phyloP scores from a whole-genome alignment of 2,888 invertebrate species.

The Hetaerina titia region DNA sequence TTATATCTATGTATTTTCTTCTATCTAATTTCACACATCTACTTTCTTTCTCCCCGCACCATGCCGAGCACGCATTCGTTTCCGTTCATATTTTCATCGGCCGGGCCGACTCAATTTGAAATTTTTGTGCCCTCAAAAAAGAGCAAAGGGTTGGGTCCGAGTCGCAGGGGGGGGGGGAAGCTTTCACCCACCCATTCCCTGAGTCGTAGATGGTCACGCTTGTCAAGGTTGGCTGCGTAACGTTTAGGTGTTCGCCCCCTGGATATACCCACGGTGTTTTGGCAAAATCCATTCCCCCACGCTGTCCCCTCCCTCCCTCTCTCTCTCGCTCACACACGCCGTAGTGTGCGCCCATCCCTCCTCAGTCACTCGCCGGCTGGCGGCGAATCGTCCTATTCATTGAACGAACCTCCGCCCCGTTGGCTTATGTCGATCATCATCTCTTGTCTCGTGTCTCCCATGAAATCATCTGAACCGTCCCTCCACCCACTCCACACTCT shows the following conservation, averaged over 20 bases:
- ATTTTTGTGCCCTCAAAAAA: too few species aligned
- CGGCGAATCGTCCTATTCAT: constrained; percentile 28
- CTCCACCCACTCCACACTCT: neutral
- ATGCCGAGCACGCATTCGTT: too few species aligned
- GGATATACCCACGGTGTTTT: neutral
- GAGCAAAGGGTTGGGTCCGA: too few species aligned
- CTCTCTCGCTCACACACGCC: neutral
- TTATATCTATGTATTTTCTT: too few species aligned
- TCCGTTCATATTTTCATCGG: too few species aligned
- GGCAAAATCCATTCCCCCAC: neutral
- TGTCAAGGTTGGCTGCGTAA: too few species aligned
- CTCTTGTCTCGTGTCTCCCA: constrained; percentile 31
- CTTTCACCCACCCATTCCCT: too few species aligned
- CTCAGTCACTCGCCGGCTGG: neutral
- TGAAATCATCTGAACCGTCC: constrained; percentile 47
- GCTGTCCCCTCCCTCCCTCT: neutral
- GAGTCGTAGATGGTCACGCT: too few species aligned
- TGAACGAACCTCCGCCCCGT: neutral
- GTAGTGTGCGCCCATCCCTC: neutral
- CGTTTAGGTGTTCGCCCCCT: neutral
- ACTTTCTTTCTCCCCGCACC: too few species aligned
- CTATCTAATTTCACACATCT: too few species aligned
- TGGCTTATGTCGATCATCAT: constrained; percentile 42
- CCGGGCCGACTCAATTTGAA: too few species aligned
- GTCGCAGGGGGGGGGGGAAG: too few species aligned